Evolutionary conservation across 1,140 invertebrate species (phyloP), one percentile per base, ranked within the genome.

Genomic region (Charaxes varanes): DNA sequence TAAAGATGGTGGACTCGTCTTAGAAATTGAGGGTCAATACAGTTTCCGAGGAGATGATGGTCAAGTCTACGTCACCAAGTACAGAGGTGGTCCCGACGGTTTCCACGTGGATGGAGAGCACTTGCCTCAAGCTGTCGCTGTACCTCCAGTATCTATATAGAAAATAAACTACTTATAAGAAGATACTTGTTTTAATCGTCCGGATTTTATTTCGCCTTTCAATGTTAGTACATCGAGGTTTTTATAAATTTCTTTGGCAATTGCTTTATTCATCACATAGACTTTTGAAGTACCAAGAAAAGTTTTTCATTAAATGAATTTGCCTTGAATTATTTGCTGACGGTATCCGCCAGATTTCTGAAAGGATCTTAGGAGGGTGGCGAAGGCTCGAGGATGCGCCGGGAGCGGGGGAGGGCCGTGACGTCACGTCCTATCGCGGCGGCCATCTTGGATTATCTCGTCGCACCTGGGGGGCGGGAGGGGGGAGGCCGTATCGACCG

Each of bases 371-470:
- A 72, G 70, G 73, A 77, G 77, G 77, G 77, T 74, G 77, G 72
- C 60, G 65, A 66, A 68, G 77, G 63, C 61, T 69, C 72, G 77
- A 81, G 77, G 77, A 79, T 79, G 77, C 72, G 71, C 71, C 54
- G 57, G 53, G 65, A 59, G 63, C 49, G 60, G 60, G 53, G 51
- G 67, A 52, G 71, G 61, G 62, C 68, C 66, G 73, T 80, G 78
- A 82, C 78, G 78, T 80, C 78, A 80, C 76, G 78, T 82, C 72
- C 76, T 80, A 82, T 82, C 78, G 78, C 71, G 76, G 70, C 78
- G 76, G 73, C 78, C 78, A 82, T 80, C 78, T 82, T 80, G 78
- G 78, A 82, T 82, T 74, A 82, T 82, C 78, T 82, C 78, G 74
- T 82, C 74, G 74, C 74, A 82, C 78, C 78, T 82, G 78, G 62